Percentiles rank a stretch among this genome's conserved stretches.
Conservation (phyloP, 2,113 vertebrate species). For the Brachypteracias leptosomus region DNA sequence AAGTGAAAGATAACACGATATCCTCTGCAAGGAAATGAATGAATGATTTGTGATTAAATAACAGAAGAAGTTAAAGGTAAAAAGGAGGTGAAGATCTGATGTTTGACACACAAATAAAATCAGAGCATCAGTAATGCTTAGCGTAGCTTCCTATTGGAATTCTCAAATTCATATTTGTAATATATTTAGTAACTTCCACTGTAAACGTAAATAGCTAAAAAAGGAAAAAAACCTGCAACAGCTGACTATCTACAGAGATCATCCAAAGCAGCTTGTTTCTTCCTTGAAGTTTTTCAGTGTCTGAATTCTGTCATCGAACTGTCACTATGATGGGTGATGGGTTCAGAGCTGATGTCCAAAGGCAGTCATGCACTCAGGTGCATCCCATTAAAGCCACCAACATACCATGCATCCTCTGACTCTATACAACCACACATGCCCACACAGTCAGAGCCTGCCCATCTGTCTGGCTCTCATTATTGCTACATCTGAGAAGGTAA, state of each 20-base stretch:
- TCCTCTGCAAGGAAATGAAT: not conserved
- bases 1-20: not conserved
- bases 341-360: not conserved
- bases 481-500: not conserved
- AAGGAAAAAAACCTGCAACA: accelerated
- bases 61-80: not conserved
- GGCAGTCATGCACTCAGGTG: not conserved
- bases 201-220: not conserved
- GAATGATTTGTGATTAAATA: not conserved
- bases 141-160: not conserved
- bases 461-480: not conserved
- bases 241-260: not conserved
- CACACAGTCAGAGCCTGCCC: not conserved
- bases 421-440: accelerated
- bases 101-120: not conserved
- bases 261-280: not conserved
- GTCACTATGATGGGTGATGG: not conserved
- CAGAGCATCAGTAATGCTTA: not conserved
- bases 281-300: not conserved
- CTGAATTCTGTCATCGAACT: not conserved
- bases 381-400: not conserved
- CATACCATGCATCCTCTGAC: not conserved
- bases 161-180: not conserved
- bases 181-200: not conserved
- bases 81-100: not conserved